phyloP scores from a whole-genome alignment of 2,113 vertebrate species.

The Trinectes maculatus region DNA sequence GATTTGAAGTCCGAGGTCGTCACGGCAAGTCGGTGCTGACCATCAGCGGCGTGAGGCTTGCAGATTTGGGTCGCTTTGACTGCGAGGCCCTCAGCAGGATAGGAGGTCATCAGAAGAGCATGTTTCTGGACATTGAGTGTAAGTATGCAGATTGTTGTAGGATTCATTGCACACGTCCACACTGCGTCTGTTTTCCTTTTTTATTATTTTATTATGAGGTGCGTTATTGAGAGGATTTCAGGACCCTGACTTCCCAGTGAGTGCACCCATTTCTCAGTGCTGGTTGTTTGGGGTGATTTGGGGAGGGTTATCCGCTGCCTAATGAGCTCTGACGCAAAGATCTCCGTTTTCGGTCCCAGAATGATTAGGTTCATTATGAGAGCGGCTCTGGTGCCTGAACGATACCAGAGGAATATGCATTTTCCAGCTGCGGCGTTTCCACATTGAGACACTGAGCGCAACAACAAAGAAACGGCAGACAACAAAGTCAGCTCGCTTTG shows the following conservation, averaged over 20 bases:
- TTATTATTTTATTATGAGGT: too few species aligned
- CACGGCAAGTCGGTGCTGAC: constrained; percentile 91
- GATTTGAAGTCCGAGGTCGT: constrained; percentile 91
- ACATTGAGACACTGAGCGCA: constrained; percentile 43
- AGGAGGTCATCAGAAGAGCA: constrained; percentile 97
- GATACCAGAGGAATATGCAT: neutral
- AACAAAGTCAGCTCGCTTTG: constrained; percentile 27
- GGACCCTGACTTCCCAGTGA: constrained; percentile 32
- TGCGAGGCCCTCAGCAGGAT: constrained; percentile 97
- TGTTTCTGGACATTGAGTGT: constrained; percentile 99
- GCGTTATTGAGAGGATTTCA: constrained; percentile 60
- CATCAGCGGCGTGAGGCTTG: constrained; percentile 88
- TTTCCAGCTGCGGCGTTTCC: constrained; percentile 2
- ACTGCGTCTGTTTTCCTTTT: neutral
- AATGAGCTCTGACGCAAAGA: constrained; percentile 71
- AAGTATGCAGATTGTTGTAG: too few species aligned
- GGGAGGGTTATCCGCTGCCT: constrained; percentile 45
- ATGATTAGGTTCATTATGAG: constrained; percentile 68
- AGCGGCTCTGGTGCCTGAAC: constrained; percentile 20
- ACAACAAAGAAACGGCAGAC: constrained; percentile 21
- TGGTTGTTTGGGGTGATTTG: constrained; percentile 55
- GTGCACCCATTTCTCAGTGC: constrained; percentile 33
- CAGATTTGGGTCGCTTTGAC: constrained; percentile 94
- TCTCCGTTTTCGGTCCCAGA: constrained; percentile 56
- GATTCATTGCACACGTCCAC: too few species aligned